Evolutionary conservation across 2,888 invertebrate genomes (phyloP).

Genomic region (Yponomeuta sedellus): DNA sequence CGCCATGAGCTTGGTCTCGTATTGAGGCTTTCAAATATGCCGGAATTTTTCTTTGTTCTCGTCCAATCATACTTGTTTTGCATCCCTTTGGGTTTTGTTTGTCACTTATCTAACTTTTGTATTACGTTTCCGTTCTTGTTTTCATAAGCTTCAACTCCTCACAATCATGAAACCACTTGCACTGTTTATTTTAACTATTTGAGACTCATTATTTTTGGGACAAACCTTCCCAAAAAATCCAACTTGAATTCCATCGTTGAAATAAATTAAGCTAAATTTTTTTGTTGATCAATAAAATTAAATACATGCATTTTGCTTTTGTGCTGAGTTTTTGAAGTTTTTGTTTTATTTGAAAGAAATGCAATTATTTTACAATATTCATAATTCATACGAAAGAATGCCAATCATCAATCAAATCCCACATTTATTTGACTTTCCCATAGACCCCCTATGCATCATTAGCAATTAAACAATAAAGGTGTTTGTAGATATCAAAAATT

Average conservation of each 20-base stretch:
- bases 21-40: conserved; percentile 7
- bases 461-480: not conserved
- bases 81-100: conserved; percentile 1
- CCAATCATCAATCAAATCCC: not conserved
- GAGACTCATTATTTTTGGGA: not conserved
- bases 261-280: not conserved
- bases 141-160: conserved; percentile 9
- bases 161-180: conserved; percentile 4
- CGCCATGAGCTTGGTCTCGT: not conserved
- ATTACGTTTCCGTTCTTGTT: conserved; percentile 4
- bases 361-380: not conserved
- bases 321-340: conserved; percentile 3
- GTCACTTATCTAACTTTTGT: conserved; percentile 9
- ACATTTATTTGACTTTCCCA: not conserved
- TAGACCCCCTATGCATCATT: not conserved
- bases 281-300: not conserved
- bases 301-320: conserved; percentile 4
- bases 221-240: not conserved
- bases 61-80: conserved; percentile 1
- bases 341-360: not conserved
- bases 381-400: not conserved
- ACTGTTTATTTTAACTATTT: not conserved
- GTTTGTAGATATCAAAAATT: not conserved
- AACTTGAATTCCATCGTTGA: not conserved
- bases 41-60: not conserved